phyloP scores from a whole-genome alignment of 1,140 invertebrate genomes.

The Penaeus japonicus region DNA sequence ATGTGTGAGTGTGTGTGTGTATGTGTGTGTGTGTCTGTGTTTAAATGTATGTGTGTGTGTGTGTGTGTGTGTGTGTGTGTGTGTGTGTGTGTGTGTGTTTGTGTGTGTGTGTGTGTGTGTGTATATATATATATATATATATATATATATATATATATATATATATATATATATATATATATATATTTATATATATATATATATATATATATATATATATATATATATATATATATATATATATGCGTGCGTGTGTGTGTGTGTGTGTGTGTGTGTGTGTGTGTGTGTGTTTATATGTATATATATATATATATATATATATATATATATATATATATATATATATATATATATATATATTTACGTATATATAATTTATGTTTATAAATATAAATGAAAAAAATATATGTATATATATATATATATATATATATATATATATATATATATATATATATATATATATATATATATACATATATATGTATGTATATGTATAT shows the following conservation, averaged over 20 bases:
- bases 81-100: not conserved
- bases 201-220: constrained; percentile 20
- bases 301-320: too few species aligned
- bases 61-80: not conserved
- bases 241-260: not conserved
- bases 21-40: not conserved
- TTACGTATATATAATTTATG: not conserved
- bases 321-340: not conserved
- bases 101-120: not conserved
- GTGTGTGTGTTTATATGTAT: not conserved
- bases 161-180: constrained; percentile 27
- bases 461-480: too few species aligned
- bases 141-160: constrained; percentile 20
- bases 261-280: not conserved
- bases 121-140: constrained; percentile 17
- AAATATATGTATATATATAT: too few species aligned
- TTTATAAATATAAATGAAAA: too few species aligned
- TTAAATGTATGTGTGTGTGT: not conserved
- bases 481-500: too few species aligned
- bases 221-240: not conserved
- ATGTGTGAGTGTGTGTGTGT: not conserved
- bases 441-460: too few species aligned
- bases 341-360: not conserved
- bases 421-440: too few species aligned
- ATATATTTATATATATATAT: constrained; percentile 16